Evolutionary conservation across 2,888 invertebrate genomes (phyloP), one percentile per base, ranked within the genome.

Genomic region (Digitonthophagus gazella): DNA sequence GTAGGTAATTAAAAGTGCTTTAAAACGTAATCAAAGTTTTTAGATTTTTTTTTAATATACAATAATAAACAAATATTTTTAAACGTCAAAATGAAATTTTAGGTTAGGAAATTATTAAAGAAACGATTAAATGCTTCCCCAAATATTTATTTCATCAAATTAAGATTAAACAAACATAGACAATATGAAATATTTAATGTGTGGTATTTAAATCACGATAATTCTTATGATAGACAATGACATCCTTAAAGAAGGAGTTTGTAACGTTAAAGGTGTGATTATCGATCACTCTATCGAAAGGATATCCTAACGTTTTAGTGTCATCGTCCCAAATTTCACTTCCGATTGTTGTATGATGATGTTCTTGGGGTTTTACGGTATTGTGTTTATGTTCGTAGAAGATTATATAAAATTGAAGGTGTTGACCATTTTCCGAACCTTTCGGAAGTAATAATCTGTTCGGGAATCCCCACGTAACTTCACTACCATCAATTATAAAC

Each of bases 381-480:
- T 16, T 20, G 28, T 15, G 57, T 16, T 72, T 69, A 73, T 76
- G 79, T 67, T 84, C 82, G 71, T 83, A 80, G 65, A 86, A 80
- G 65, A 85, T 81, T 19, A 86, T 84, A 75, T 84, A 81, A 71
- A 86, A 78, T 73, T 86, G 85, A 75, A 85, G 85, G 18, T 84
- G 74, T 83, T 89, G 83, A 65, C 93, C 93, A 70, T 87, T 87
- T 56, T 72, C 54, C 58, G 81, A 87, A 78, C 93, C 93, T 76
- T 84, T 90, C 57, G 93, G 93, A 66, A 93, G 83, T 56, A 92
- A 79, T 58, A 92, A 84, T 66, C 82, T 80, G 68, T 87, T 85
- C 1, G 93, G 93, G 86, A 90, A 91, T 65, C 90, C 89, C 71
- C 88, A 90, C 76, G 89, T 84, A 73, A 84, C 86, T 81, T 87